Base-by-base conservation (phyloP, 2,797 vertebrate species). In the Saxicola maurus region DNA sequence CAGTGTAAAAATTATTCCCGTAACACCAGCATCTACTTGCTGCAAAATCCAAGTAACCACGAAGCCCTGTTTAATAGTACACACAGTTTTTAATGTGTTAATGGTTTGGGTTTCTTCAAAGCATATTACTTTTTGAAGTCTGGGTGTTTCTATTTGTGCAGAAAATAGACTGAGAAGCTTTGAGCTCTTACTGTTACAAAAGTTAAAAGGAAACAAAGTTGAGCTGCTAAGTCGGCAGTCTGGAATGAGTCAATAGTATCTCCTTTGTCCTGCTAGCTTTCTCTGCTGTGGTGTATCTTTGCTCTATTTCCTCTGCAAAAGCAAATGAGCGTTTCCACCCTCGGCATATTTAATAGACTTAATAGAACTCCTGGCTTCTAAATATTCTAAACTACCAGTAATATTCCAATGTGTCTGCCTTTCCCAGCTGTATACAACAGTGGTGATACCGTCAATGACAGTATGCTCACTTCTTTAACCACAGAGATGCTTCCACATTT, bases 241-340 rank as follows among this genome's bases (percentile, higher is more conserved):
- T 95, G 92, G 91, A 95, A 68, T 92, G 91, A 96, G 92, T 94
- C 96, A 93, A 96, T 96, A 95, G 95, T 94, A 93, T 96, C 94
- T 95, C 93, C 94, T 96, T 96, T 96, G 95, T 96, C 95, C 82
- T 66, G 84, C 90, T 86, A 27, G 80, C 76, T 91, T 73, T 82
- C 66, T 71, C 79, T 57, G 75, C 92, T 43, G 30, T 33, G 56
- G 46, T 82, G 67, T 90, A 86, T 93, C 94, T 94, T 91, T 91
- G 90, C 93, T 91, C 89, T 91, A 85, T 95, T 95, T 95, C 94
- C 91, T 94, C 86, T 72, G 56, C 90, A 74, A 74, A 76, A 93
- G 83, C 78, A 73, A 90, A 81, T 3, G 66, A 80, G 61, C 37
- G 28, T 72, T 95, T 87, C 90, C 56, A 51, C 60, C 43, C 79